Base-by-base conservation (phyloP, 2,888 invertebrate genomes). In the Spatulosminthurus flaviceps region DNA sequence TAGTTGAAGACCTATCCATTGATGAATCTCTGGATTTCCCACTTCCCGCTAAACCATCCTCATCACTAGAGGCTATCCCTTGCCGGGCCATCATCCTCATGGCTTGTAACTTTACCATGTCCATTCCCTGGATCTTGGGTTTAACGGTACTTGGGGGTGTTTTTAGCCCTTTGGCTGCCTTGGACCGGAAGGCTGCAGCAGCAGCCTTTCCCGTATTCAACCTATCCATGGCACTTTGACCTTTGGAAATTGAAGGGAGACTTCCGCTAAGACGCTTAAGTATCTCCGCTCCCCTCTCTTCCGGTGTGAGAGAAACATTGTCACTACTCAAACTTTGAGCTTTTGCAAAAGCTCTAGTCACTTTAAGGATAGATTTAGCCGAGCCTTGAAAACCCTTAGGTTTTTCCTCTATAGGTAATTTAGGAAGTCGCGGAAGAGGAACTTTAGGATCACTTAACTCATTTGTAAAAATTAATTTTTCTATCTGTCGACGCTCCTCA, bases 261-360 rank as follows among this genome's bases (percentile, higher is more conserved):
- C 79, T 79, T 19, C 79, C 79, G 29, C 74, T 69, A 5, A 79
- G 64, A 13, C 64, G 34, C 42, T 79, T 73, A 9, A 24, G 19
- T 21, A 60, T 28, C 11, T 64, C 79, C 1, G 64, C 28, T n/a
- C 28, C 41, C 28, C 9, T 24, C 2, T 41, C 28, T 9, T 19
- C 60, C 7, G 67, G 22, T 11, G 34, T 51, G 22, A 21, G 7
- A 19, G 73, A 73, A 64, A 79, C 79, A 79, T 79, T 79, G 16
- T 79, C 79, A 67, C 73, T 79, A 60, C 79, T 79, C 67, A 73
- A 67, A 74, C 79, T 79, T 51, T 79, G 73, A n/a, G 26, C 28
- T 43, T 67, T 67, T 64, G 64, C 16, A 28, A 74, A 43, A 9
- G 67, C 42, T 69, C 22, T 41, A 11, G 26, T 73, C 22, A 43